phyloP scores from a whole-genome alignment of 2,113 vertebrate genomes.

The Nematolebias whitei region DNA sequence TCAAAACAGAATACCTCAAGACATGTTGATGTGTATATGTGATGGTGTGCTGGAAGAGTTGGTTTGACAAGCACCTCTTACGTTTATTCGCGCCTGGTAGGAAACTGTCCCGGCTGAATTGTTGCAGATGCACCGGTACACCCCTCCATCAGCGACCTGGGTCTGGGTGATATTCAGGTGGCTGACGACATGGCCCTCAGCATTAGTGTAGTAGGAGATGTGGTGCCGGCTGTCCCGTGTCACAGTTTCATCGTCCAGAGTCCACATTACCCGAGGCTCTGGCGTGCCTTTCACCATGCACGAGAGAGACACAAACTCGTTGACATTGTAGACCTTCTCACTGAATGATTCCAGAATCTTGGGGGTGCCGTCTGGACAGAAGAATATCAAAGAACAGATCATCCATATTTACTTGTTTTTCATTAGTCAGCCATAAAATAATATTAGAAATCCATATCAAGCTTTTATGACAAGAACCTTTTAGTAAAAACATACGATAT shows the following conservation, averaged over 20 bases:
- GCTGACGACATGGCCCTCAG: conserved; percentile 92
- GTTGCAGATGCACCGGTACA: conserved; percentile 98
- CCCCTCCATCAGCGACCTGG: conserved; percentile 94
- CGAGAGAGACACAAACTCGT: conserved; percentile 93
- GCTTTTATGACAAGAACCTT: background rate
- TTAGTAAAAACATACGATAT: no score
- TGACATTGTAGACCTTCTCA: conserved; percentile 95
- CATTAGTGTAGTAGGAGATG: conserved; percentile 90
- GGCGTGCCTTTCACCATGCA: conserved; percentile 97
- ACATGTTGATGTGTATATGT: conserved; percentile 77
- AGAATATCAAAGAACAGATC: conserved; percentile 1
- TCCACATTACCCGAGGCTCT: conserved; percentile 91
- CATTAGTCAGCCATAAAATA: background rate
- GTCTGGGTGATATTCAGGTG: conserved; percentile 97
- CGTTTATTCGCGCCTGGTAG: conserved; percentile 99
- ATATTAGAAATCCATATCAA: background rate
- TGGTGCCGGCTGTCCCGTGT: conserved; percentile 90
- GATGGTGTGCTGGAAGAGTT: conserved; percentile 91
- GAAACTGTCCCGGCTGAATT: conserved; percentile 97
- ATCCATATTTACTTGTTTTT: conserved; percentile 2
- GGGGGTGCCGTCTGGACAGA: conserved; percentile 91
- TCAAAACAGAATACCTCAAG: conserved; percentile 74
- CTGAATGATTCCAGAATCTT: conserved; percentile 97
- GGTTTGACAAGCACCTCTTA: conserved; percentile 99
- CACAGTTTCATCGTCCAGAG: conserved; percentile 92